phyloP scores from a whole-genome alignment of 1,140 invertebrate species.

The Calephelis nemesis region DNA sequence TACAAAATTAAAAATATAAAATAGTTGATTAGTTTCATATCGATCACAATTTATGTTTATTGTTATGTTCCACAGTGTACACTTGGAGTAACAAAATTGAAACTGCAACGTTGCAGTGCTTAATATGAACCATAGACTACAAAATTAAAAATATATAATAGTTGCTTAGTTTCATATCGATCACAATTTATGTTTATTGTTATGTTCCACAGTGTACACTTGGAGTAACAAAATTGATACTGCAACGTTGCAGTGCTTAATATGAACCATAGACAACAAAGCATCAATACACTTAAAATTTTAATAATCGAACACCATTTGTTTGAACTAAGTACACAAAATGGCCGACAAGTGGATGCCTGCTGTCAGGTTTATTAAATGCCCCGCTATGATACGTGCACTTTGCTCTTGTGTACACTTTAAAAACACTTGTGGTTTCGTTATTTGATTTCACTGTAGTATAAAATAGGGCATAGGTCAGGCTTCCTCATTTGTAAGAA shows the following conservation, averaged over 20 bases:
- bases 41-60: too few relatives aligned
- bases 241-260: neutral
- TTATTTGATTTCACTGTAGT: neutral
- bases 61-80: too few relatives aligned
- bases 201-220: too few relatives aligned
- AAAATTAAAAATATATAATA: too few relatives aligned
- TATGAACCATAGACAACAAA: constrained; percentile 20
- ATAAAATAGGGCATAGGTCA: too few relatives aligned
- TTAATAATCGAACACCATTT: constrained; percentile 47
- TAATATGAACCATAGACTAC: constrained; percentile 14
- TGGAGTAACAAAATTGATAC: too few relatives aligned
- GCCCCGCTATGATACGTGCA: constrained; percentile 40
- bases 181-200: too few relatives aligned
- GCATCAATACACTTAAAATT: constrained; percentile 26
- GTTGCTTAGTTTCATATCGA: too few relatives aligned
- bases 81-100: too few relatives aligned
- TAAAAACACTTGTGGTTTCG: constrained; percentile 20
- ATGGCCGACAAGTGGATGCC: constrained; percentile 45
- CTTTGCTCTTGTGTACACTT: constrained; percentile 20
- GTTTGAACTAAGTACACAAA: constrained; percentile 40
- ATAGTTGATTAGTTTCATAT: too few relatives aligned
- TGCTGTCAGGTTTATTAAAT: constrained; percentile 53
- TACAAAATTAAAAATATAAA: too few relatives aligned
- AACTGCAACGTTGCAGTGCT: neutral
- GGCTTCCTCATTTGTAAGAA: too few relatives aligned